Conservation (phyloP, 2,113 vertebrate species). For the Antennarius striatus region DNA sequence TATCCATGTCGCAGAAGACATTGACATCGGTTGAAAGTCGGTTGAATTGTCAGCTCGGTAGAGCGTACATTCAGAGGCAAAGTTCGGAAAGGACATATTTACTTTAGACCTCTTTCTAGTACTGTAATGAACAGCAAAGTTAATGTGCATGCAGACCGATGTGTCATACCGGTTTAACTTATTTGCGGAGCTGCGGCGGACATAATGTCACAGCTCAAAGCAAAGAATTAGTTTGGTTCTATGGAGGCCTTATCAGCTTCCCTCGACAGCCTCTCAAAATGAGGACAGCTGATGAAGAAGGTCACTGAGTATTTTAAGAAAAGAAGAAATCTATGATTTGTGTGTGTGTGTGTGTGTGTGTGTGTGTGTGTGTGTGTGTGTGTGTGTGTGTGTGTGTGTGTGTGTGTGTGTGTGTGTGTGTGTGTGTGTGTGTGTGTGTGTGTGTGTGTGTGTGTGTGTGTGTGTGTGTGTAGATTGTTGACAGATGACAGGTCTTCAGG, state of each 20-base stretch:
- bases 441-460: not conserved
- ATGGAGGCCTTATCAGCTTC: constrained; percentile 65
- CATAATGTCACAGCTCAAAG: constrained; percentile 66
- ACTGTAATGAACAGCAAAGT: not conserved
- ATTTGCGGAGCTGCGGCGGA: constrained; percentile 35
- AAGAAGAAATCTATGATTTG: constrained; percentile 32
- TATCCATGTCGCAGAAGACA: not conserved
- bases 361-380: not conserved
- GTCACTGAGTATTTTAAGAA: constrained; percentile 80
- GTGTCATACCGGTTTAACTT: constrained; percentile 4
- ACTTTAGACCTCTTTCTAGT: not conserved
- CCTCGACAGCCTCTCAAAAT: constrained; percentile 75
- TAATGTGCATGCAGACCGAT: not conserved
- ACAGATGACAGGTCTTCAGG: constrained; percentile 72
- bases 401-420: not conserved
- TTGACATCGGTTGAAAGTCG: not conserved
- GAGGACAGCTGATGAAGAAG: constrained; percentile 82
- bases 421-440: not conserved
- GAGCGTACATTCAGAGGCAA: not conserved
- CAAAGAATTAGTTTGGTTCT: constrained; percentile 70
- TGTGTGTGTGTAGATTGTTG: constrained; percentile 59
- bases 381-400: not conserved
- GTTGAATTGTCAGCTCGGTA: not conserved
- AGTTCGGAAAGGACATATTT: not conserved
- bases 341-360: not conserved